Conservation (phyloP, 2,888 invertebrate genomes). For the Thysanoteuthis rhombus region DNA sequence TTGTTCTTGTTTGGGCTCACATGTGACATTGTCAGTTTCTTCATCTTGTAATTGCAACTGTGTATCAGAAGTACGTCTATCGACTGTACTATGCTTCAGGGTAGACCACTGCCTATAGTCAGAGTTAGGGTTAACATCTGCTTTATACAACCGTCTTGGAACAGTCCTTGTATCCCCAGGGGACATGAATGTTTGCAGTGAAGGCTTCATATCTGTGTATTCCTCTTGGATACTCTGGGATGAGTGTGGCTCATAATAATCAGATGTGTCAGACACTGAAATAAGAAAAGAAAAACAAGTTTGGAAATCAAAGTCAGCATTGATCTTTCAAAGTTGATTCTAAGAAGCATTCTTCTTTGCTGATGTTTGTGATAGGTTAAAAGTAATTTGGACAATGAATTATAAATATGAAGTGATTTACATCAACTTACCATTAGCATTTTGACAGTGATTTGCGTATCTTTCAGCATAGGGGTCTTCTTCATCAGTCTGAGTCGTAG, state of each 20-base stretch:
- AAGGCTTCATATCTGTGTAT: not conserved
- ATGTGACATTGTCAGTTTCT: not conserved
- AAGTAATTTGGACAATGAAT: too few relatives aligned
- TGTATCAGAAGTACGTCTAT: not conserved
- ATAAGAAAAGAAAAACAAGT: not conserved
- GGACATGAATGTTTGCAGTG: not conserved
- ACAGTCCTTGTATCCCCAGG: not conserved
- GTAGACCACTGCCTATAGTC: not conserved
- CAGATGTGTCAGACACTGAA: not conserved
- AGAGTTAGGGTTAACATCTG: not conserved
- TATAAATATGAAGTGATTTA: too few relatives aligned
- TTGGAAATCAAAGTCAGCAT: not conserved
- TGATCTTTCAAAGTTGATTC: too few relatives aligned
- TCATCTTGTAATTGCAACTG: not conserved
- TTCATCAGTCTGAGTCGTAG: not conserved
- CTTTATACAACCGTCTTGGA: not conserved
- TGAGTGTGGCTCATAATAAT: not conserved
- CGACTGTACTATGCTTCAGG: not conserved
- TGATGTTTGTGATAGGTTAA: too few relatives aligned
- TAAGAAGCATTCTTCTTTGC: too few relatives aligned
- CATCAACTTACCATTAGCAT: not conserved
- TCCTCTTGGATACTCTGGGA: not conserved
- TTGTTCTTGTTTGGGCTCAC: not conserved
- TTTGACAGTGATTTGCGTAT: not conserved
- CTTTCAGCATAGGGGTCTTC: not conserved